A percentile compares a stretch with the other conserved stretches of the same genome.
Evolutionary conservation across 2,113 vertebrate species (phyloP).

Genomic region (Thalassoma bifasciatum): DNA sequence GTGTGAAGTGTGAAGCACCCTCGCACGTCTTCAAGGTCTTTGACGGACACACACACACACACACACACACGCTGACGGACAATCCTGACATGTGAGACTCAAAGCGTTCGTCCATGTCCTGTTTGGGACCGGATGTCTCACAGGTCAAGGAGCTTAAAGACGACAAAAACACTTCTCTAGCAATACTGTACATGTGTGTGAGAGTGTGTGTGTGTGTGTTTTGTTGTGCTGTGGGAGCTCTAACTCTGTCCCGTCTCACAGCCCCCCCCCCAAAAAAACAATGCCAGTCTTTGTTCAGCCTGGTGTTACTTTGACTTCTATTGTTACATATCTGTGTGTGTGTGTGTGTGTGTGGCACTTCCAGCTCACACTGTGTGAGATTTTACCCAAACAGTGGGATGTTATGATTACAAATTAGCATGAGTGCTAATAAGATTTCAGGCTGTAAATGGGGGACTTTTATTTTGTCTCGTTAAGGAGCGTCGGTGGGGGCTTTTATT

Average conservation of each 20-base stretch:
- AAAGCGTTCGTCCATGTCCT: constrained; percentile 47
- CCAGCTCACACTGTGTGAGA: not conserved
- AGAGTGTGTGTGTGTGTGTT: no score
- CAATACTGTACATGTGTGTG: constrained; percentile 20
- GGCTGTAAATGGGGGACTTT: constrained; percentile 42
- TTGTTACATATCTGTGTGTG: constrained; percentile 21
- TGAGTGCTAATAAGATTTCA: constrained; percentile 63
- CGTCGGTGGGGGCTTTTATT: not conserved
- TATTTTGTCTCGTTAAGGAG: constrained; percentile 31
- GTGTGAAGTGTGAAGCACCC: constrained; percentile 32
- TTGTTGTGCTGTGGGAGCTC: constrained; percentile 63
- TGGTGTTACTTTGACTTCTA: constrained; percentile 9
- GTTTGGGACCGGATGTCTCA: constrained; percentile 50
- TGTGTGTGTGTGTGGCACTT: constrained; percentile 32
- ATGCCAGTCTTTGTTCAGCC: constrained; percentile 69
- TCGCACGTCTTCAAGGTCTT: constrained; percentile 47
- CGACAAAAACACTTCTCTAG: constrained; percentile 18
- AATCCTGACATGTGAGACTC: constrained; percentile 12
- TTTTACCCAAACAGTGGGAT: constrained; percentile 50
- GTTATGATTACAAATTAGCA: constrained; percentile 62
- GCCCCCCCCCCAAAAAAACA: constrained; percentile 58
- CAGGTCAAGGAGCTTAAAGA: constrained; percentile 46
- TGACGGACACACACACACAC: constrained; percentile 31
- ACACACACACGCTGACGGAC: constrained; percentile 3
- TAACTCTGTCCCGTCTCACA: constrained; percentile 62